Evolutionary conservation across 1,140 invertebrate genomes (phyloP).

Genomic region (Drosophila littoralis): DNA sequence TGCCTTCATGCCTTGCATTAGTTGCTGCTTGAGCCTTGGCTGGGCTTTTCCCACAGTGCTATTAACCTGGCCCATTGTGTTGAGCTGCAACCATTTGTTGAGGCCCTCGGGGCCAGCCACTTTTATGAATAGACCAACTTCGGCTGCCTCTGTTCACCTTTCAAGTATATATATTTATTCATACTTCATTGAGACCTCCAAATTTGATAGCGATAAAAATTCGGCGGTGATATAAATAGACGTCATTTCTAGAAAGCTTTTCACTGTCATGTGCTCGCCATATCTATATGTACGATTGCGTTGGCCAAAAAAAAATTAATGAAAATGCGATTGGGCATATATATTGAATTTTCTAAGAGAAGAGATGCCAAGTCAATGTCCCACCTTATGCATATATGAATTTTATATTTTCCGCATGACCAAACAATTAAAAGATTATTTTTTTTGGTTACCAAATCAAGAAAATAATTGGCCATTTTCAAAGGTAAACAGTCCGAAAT

Average conservation of each 20-base stretch:
- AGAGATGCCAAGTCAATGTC: conserved; percentile 12
- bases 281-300: conserved; percentile 11
- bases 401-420: background rate
- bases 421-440: background rate
- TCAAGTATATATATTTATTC: background rate
- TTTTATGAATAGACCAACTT: conserved; percentile 14
- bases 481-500: conserved; percentile 6
- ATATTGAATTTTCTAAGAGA: conserved; percentile 11
- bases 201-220: conserved; percentile 56
- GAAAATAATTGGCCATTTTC: background rate
- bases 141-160: background rate
- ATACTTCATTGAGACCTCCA: conserved; percentile 29
- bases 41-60: conserved; percentile 8
- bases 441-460: too few species aligned
- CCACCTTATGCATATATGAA: background rate
- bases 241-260: conserved; percentile 51
- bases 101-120: conserved; percentile 10
- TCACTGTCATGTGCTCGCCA: conserved; percentile 63
- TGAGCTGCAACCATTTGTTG: conserved; percentile 13
- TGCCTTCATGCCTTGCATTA: conserved; percentile 46
- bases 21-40: conserved; percentile 33
- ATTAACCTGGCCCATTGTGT: conserved; percentile 18
- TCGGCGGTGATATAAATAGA: conserved; percentile 53
- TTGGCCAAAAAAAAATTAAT: conserved; percentile 3
- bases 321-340: background rate